phyloP scores from a whole-genome alignment of 2,113 vertebrate genomes.

The Loxodonta africana region DNA sequence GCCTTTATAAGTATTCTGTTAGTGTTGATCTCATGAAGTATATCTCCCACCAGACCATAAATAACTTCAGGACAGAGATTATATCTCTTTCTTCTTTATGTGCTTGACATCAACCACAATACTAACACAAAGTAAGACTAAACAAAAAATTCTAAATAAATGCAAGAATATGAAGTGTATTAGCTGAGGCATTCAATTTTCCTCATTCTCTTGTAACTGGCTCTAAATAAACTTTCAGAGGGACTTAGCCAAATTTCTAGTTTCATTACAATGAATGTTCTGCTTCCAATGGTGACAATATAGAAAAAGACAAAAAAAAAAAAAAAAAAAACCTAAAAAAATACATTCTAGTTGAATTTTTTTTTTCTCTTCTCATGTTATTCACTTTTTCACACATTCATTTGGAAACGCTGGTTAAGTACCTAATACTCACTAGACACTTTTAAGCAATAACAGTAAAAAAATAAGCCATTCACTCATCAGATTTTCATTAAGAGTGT shows the following conservation, averaged over 20 bases:
- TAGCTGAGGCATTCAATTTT: neutral
- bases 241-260: neutral
- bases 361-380: neutral
- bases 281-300: neutral
- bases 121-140: neutral
- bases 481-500: neutral
- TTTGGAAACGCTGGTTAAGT: too few relatives aligned
- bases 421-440: neutral
- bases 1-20: neutral
- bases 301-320: neutral
- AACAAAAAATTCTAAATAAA: conserved; percentile 46
- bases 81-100: neutral
- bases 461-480: neutral
- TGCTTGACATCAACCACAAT: neutral
- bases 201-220: neutral
- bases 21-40: neutral
- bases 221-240: neutral
- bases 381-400: neutral
- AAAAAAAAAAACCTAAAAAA: neutral
- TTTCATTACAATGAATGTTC: neutral
- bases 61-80: neutral
- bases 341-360: neutral
- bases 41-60: neutral
- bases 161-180: neutral
- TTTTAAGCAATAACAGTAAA: neutral